phyloP scores from a whole-genome alignment of 1,140 invertebrate species.

The Saccostrea echinata region DNA sequence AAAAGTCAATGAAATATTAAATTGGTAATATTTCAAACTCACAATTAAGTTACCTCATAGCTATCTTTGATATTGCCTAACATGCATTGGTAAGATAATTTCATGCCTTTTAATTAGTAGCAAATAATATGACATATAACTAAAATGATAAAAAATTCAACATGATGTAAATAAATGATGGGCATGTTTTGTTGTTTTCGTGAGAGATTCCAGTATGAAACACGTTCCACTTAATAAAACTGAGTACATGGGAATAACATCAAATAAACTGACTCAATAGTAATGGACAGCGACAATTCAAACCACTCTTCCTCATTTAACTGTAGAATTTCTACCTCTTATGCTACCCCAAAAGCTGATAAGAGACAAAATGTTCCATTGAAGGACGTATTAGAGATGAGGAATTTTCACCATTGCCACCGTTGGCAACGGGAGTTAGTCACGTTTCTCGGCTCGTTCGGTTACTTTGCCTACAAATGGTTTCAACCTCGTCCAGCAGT shows the following conservation, averaged over 20 bases:
- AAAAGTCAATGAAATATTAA: not conserved
- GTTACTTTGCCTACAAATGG: slow-evolving; percentile 36
- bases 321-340: not conserved
- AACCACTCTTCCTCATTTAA: not conserved
- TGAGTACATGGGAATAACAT: not conserved
- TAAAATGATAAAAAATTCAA: not conserved
- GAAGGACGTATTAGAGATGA: slow-evolving; percentile 11
- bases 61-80: not conserved
- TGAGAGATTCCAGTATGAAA: not conserved
- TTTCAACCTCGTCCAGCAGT: not conserved
- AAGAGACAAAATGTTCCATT: slow-evolving; percentile 13
- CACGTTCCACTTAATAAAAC: slow-evolving; percentile 2
- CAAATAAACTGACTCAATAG: not conserved
- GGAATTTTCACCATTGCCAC: not conserved
- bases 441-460: not conserved
- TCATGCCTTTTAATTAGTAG: slow-evolving; percentile 12
- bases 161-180: not conserved
- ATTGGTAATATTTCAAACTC: not conserved
- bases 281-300: not conserved
- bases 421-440: not conserved
- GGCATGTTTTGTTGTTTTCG: not conserved
- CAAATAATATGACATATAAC: not conserved
- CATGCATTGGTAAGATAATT: not conserved
- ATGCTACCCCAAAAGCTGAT: slow-evolving; percentile 8
- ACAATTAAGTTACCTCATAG: not conserved